Conservation (phyloP, 2,113 vertebrate species). For the Plectropomus leopardus region DNA sequence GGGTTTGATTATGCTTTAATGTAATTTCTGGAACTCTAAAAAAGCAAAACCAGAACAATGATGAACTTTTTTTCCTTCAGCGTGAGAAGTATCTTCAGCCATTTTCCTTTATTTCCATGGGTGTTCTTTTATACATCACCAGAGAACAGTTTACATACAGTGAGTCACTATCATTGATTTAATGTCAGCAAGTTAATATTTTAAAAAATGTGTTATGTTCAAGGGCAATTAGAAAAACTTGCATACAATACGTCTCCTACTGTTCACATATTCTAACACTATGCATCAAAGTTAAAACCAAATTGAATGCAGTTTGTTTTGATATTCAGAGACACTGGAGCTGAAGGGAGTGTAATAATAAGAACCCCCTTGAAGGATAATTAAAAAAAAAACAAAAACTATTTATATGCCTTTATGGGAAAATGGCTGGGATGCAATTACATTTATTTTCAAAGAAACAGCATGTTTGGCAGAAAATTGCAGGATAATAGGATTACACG, state of each 20-base stretch:
- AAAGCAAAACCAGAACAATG: neutral
- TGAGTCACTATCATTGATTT: constrained; percentile 21
- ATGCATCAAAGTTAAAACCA: neutral
- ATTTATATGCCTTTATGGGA: constrained; percentile 23
- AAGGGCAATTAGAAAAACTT: constrained; percentile 14
- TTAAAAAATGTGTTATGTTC: constrained; percentile 31
- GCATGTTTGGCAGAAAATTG: constrained; percentile 19
- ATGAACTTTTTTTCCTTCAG: neutral
- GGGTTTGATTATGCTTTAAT: neutral
- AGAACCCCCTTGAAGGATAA: neutral
- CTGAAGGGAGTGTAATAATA: too few species aligned
- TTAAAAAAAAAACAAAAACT: neutral
- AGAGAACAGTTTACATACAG: neutral
- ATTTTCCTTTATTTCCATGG: neutral
- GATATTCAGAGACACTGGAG: constrained; percentile 2
- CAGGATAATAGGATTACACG: constrained; percentile 48
- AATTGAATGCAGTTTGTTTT: neutral
- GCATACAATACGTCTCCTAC: neutral
- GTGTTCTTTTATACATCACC: neutral
- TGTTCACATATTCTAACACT: neutral
- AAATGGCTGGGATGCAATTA: constrained; percentile 3
- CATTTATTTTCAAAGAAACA: constrained; percentile 19
- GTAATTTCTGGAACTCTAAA: neutral
- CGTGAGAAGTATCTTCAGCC: neutral
- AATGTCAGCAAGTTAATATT: neutral